Evolutionary conservation across 2,113 vertebrate species (phyloP).

Genomic region (Corythaeola cristata): DNA sequence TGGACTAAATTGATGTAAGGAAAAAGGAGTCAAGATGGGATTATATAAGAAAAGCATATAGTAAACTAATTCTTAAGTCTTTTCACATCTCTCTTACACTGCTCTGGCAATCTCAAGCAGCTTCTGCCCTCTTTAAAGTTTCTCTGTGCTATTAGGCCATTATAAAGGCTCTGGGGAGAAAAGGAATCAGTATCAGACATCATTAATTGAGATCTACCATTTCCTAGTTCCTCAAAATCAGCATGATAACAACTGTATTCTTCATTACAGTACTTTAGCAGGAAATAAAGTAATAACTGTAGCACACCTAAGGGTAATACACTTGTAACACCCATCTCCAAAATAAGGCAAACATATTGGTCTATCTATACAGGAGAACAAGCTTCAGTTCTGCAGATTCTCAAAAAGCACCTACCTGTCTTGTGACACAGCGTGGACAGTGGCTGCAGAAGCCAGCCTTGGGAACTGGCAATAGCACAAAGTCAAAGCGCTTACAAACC

Average conservation of each 20-base stretch:
- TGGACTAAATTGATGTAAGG: background rate
- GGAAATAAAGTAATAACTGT: background rate
- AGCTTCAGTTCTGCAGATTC: background rate
- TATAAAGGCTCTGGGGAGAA: background rate
- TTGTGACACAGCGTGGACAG: background rate
- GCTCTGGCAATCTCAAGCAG: background rate
- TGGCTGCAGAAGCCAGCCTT: background rate
- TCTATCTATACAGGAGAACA: background rate
- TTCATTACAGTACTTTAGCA: background rate
- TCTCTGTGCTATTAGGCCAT: background rate
- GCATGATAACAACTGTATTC: background rate
- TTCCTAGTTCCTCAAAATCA: background rate
- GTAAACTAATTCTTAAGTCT: background rate
- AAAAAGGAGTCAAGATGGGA: background rate
- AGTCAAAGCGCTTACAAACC: background rate
- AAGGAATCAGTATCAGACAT: background rate
- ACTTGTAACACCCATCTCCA: background rate
- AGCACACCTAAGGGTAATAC: background rate
- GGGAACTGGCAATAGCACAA: background rate
- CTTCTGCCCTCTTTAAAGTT: background rate
- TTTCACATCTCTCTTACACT: background rate
- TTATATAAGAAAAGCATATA: background rate
- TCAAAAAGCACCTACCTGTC: background rate
- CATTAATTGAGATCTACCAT: background rate
- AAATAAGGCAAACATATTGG: background rate